Base-by-base conservation (phyloP, 2,888 invertebrate genomes). In the Cyclophora punctaria region DNA sequence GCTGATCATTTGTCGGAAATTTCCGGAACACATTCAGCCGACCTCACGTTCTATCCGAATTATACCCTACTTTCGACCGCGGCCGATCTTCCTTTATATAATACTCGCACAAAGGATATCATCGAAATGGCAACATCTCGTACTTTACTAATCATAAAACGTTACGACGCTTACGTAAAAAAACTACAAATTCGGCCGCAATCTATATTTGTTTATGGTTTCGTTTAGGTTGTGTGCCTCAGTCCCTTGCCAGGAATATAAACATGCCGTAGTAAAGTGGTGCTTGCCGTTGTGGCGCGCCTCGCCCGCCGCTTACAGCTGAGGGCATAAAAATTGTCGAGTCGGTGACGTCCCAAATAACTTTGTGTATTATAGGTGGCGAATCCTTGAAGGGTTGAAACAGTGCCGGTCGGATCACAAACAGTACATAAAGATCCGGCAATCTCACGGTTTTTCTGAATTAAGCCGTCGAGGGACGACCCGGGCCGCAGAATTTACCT, bases 361-460 rank as follows among this genome's bases (percentile, higher is more conserved):
- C 72, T 72, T 78, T 79, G 79, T 78, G 80, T 79, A 80, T 78
- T 75, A 77, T 71, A 72, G 73, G 67, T 69, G 69, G 70, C 72
- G 69, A 71, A 62, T 63, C 64, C 66, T 74, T 70, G 74, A 79
- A 76, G 80, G 80, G 80, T 80, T 82, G 71, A 78, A 82, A 80
- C 79, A 80, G 78, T 69, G 75, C 68, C 78, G 78, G 77, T 70
- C 72, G 77, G 73, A 73, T 75, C 75, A 72, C 81, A 83, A 83
- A 84, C 83, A 83, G 80, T 82, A 80, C 73, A 79, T 81, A 83
- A 83, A 82, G 79, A 80, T 78, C 73, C 66, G 67, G 73, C 73
- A 71, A 79, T 80, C 78, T 80, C 75, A 75, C 75, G 76, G 75
- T 80, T 82, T 82, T 83, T 78, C 77, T 63, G 76, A 78, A 84